Percentiles rank a stretch among this genome's conserved stretches.
Conservation (phyloP, 1,140 invertebrate species). For the Tetraneura akinire region DNA sequence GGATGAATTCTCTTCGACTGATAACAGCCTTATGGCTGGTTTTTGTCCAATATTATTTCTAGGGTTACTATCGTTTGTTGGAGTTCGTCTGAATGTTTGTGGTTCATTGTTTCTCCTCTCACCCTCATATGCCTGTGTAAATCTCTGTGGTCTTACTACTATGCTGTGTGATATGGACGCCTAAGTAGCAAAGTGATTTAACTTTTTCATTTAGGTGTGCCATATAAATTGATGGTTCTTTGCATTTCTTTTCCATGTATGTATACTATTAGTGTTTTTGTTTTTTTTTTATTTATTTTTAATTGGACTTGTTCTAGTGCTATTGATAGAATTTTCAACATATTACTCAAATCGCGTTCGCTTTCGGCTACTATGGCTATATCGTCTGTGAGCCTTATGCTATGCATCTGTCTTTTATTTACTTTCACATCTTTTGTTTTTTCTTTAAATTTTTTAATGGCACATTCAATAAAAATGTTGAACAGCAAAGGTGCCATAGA, state of each 20-base stretch:
- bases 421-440: constrained; percentile 16
- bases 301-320: constrained; percentile 43
- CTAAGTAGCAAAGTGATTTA: constrained; percentile 27
- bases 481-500: no score
- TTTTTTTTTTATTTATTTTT: constrained; percentile 48
- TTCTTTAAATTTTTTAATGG: constrained; percentile 14
- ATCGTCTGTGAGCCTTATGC: constrained; percentile 3
- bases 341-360: neutral
- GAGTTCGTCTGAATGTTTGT: no score
- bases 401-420: neutral
- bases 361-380: constrained; percentile 1
- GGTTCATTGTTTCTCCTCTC: no score
- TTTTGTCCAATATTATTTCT: no score
- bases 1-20: no score
- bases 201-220: neutral
- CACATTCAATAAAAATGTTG: constrained; percentile 50
- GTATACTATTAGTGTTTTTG: constrained; percentile 45
- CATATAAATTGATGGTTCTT: neutral
- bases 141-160: neutral
- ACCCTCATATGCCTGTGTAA: no score
- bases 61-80: no score
- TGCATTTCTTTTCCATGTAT: neutral
- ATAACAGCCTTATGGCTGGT: no score
- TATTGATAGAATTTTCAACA: constrained; percentile 18
- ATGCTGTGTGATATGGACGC: neutral